Evolutionary conservation across 2,113 vertebrate species (phyloP).

Genomic region (Cepphus grylle): DNA sequence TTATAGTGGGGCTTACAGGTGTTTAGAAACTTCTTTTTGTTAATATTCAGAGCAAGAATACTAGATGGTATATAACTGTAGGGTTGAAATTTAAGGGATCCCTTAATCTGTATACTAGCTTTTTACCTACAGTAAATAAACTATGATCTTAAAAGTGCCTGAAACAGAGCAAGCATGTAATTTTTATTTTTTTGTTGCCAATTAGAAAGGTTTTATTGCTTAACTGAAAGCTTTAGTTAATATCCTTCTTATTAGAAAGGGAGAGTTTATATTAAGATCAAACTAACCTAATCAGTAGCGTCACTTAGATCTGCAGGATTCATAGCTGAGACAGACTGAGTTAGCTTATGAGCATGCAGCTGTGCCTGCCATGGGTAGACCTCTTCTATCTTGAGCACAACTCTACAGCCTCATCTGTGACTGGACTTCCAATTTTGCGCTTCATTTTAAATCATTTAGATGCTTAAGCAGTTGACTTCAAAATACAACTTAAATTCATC

Average conservation of each 20-base stretch:
- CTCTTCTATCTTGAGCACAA: neutral
- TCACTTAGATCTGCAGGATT: neutral
- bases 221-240: conserved; percentile 33
- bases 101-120: conserved; percentile 85
- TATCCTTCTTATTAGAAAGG: conserved; percentile 32
- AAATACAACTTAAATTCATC: neutral
- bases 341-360: neutral
- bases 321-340: neutral
- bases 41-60: conserved; percentile 75
- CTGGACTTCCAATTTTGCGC: neutral
- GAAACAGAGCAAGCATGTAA: conserved; percentile 78
- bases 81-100: conserved; percentile 82
- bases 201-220: conserved; percentile 12
- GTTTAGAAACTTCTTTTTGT: conserved; percentile 68
- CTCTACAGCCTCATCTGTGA: neutral
- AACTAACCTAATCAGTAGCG: neutral
- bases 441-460: neutral
- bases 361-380: neutral
- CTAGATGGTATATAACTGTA: conserved; percentile 81
- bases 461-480: neutral
- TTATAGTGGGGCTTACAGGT: conserved; percentile 75
- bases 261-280: neutral
- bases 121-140: conserved; percentile 88
- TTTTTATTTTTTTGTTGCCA: conserved; percentile 70
- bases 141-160: conserved; percentile 92